These are phyloP conservation scores for Bettongia penicillata DNA, from an alignment of 2,113 vertebrate species.

Conservation along the genomic window DNA sequence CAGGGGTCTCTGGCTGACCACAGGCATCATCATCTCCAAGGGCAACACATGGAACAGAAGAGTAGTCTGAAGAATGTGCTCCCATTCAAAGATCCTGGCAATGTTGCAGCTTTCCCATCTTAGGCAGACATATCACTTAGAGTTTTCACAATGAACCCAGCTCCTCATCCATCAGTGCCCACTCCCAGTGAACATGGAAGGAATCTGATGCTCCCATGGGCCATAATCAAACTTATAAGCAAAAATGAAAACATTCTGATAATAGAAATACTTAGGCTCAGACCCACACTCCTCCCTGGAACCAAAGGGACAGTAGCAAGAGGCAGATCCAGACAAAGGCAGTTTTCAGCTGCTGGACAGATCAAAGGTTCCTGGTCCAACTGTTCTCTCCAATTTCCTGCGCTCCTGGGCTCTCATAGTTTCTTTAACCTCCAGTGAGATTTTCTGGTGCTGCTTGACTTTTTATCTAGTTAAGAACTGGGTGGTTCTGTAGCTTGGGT, in stretches of 20 bases:
- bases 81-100: neutral
- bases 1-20: neutral
- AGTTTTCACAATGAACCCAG: neutral
- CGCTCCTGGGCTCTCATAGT: neutral
- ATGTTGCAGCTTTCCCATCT: neutral
- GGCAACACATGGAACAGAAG: neutral
- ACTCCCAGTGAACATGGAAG: neutral
- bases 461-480: neutral
- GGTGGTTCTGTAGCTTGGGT: neutral
- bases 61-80: neutral
- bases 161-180: neutral
- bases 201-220: fast-evolving
- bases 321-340: neutral
- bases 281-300: neutral
- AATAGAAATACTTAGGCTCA: neutral
- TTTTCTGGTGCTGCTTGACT: neutral
- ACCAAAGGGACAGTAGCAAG: neutral
- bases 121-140: neutral
- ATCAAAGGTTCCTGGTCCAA: neutral
- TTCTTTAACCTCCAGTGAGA: neutral
- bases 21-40: neutral
- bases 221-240: neutral
- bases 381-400: neutral
- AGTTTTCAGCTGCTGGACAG: neutral
- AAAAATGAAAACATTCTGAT: neutral